Percentiles rank a stretch among this genome's conserved stretches.
Conservation (phyloP, 2,888 invertebrate species). For the Galerucella pusilla region DNA sequence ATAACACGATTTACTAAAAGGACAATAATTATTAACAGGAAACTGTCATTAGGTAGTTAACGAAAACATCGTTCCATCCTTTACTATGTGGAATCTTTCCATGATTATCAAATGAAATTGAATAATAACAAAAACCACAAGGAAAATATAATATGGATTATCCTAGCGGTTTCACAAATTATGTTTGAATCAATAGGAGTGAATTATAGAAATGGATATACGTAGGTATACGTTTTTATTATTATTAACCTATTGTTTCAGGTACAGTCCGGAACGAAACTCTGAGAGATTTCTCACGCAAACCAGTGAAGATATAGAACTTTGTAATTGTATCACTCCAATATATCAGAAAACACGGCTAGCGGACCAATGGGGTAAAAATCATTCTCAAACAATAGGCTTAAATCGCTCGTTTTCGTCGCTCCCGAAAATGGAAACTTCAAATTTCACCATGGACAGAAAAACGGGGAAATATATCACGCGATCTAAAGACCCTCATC, state of each 20-base stretch:
- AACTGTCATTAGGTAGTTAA: too few species aligned
- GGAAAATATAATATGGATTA: too few species aligned
- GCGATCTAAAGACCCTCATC: conserved; percentile 22
- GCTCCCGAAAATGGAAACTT: conserved; percentile 58
- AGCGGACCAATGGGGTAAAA: conserved; percentile 53
- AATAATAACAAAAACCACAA: neutral
- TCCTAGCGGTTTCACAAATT: too few species aligned
- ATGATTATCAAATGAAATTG: too few species aligned
- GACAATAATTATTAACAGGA: too few species aligned
- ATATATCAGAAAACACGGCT: conserved; percentile 54
- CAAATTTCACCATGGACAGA: conserved; percentile 63
- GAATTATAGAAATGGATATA: neutral
- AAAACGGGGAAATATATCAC: conserved; percentile 50
- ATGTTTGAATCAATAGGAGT: too few species aligned
- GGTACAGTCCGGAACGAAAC: conserved; percentile 55
- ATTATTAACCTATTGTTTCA: conserved; percentile 27
- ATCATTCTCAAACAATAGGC: conserved; percentile 53
- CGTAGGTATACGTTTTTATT: neutral
- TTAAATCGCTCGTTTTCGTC: conserved; percentile 58
- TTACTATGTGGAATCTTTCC: too few species aligned
- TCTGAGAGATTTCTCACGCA: conserved; percentile 51
- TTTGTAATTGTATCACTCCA: conserved; percentile 59
- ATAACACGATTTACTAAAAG: too few species aligned
- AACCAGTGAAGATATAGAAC: conserved; percentile 54
- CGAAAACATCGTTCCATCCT: too few species aligned